Percentiles rank a stretch among this genome's conserved stretches.
phyloP scores from a whole-genome alignment of 2,797 vertebrate species.

The Eleutherodactylus coqui region DNA sequence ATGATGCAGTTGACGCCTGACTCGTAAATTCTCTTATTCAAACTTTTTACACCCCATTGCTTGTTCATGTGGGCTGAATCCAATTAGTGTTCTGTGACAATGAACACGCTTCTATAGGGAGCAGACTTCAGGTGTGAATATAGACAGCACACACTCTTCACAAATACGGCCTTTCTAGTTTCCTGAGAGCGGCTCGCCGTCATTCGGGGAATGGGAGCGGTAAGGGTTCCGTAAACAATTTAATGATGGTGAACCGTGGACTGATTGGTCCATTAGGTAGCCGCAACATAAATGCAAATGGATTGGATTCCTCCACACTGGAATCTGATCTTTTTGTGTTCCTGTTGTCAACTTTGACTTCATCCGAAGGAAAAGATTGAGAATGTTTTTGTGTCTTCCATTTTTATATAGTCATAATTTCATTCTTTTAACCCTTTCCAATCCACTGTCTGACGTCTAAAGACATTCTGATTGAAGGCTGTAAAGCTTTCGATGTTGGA shows the following conservation, averaged over 20 bases:
- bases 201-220: neutral
- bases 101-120: neutral
- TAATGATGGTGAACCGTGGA: neutral
- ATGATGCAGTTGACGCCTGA: constrained; percentile 25
- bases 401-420: neutral
- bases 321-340: neutral
- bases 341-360: neutral
- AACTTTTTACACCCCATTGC: constrained; percentile 46
- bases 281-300: neutral
- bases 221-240: constrained; percentile 9
- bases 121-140: constrained; percentile 19
- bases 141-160: neutral
- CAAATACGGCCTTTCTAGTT: neutral
- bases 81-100: constrained; percentile 42
- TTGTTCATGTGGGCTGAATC: constrained; percentile 34
- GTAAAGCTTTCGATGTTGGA: no score
- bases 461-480: no score
- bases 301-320: no score
- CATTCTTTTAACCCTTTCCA: neutral
- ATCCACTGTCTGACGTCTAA: no score
- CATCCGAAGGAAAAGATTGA: neutral
- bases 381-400: neutral
- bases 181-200: neutral
- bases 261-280: neutral
- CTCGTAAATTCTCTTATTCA: constrained; percentile 37